phyloP scores from a whole-genome alignment of 2,797 vertebrate species.

The Aphelocoma californica region DNA sequence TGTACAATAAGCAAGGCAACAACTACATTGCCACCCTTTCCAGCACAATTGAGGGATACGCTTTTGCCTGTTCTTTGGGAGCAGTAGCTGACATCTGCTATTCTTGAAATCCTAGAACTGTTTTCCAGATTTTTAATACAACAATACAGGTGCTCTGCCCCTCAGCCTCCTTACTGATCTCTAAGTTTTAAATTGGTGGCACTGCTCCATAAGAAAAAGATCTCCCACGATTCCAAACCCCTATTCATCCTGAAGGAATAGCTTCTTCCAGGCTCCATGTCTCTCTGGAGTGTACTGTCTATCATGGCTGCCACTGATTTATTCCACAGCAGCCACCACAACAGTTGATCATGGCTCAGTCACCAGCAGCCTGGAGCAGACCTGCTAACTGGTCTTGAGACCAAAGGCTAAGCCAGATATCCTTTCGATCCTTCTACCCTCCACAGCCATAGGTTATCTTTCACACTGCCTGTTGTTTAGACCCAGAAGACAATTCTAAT shows the following conservation, averaged over 20 bases:
- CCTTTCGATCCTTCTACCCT: not conserved
- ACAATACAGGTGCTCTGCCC: not conserved
- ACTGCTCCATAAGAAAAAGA: not conserved
- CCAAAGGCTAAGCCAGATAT: not conserved
- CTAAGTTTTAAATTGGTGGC: not conserved
- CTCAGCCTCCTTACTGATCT: not conserved
- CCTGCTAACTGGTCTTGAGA: not conserved
- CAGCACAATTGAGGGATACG: not conserved
- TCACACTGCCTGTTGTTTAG: not conserved
- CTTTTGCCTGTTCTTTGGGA: not conserved
- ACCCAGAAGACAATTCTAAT: not conserved
- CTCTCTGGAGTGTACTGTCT: not conserved
- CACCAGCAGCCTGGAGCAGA: not conserved
- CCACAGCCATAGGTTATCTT: not conserved
- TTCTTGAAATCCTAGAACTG: not conserved
- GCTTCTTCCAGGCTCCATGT: not conserved
- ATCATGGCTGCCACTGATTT: not conserved
- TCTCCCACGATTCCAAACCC: not conserved
- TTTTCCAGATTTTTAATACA: not conserved
- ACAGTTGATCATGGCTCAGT: not conserved
- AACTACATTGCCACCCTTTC: not conserved
- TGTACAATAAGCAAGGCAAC: not conserved
- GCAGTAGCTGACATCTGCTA: not conserved
- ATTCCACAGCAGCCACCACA: not conserved
- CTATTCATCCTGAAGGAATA: not conserved